Base-by-base conservation (phyloP, 2,797 vertebrate genomes). In the Halcyon leucocephala region DNA sequence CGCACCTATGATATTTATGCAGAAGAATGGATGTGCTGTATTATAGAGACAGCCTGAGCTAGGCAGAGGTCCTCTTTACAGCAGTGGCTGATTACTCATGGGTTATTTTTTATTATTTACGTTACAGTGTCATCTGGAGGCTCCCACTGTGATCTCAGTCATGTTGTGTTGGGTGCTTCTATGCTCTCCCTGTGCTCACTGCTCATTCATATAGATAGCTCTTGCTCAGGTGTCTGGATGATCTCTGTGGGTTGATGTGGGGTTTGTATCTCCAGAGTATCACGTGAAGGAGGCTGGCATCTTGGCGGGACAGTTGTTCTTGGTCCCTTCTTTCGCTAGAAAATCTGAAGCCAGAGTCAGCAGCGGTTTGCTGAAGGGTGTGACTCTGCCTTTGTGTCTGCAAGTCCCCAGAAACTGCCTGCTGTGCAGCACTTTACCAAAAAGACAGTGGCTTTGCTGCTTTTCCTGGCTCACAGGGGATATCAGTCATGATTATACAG, bases 81-180 rank as follows among this genome's bases (percentile, higher is more conserved):
- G 33, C 82, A 57, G 31, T 48, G 67, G 66, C 72, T 86, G 81
- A 82, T 96, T 95, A 94, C 80, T 94, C 94, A 89, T 17, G 77
- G 48, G 39, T 89, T 92, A 76, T 91, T 90, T 44, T 93, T 82
- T 95, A 79, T 95, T 46, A 67, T 94, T 95, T 80, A 41, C 72
- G 64, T 90, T 76, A 69, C 70, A 77, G 70, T 66, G 80, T 91
- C 94, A 96, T 89, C 89, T 20, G 58, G 94, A 95, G 91, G 31
- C 70, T 95, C 55, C 89, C 4, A 0, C 82, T 1, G 31, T 70
- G 82, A 67, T 93, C 48, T 84, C 93, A 93, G 82, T 95, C 87
- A 79, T 12, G 25, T 20, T 79, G 58, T 66, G 80, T 60, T 91
- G 61, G 79, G 52, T 86, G 57, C 79, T 90, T 70, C 74, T 22